These are phyloP conservation scores for Phasianus colchicus DNA, from an alignment of 2,113 vertebrate species.

Conservation along the genomic window DNA sequence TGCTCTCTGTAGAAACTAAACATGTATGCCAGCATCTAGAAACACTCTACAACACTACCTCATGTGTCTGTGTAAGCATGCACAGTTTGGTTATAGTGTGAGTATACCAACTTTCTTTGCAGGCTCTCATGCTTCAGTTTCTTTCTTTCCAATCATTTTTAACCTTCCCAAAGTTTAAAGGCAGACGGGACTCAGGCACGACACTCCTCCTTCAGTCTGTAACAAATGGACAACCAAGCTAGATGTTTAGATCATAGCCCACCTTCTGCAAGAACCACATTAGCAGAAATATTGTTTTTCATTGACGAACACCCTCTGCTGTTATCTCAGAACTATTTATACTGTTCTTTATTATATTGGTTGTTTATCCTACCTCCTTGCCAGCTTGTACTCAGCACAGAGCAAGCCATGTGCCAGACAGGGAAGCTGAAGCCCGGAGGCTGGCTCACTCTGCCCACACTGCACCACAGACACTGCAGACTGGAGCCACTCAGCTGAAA, in stretches of 20 bases:
- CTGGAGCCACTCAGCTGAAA: background rate
- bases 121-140: background rate
- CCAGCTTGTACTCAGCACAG: background rate
- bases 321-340: background rate
- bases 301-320: background rate
- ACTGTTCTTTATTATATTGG: background rate
- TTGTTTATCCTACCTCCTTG: background rate
- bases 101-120: background rate
- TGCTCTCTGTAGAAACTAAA: background rate
- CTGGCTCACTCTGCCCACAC: background rate
- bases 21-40: background rate
- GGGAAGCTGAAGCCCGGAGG: background rate
- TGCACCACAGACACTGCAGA: background rate
- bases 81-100: background rate
- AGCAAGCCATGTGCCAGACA: background rate
- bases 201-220: background rate
- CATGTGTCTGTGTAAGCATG: background rate
- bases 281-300: background rate
- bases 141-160: background rate
- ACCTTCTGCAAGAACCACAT: background rate
- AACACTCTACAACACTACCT: background rate
- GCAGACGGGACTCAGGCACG: background rate
- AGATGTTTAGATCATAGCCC: background rate
- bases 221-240: background rate
- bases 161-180: conserved; percentile 1